Base-by-base conservation (phyloP, 2,797 vertebrate genomes). In the Parauchenoglanis ngamensis region DNA sequence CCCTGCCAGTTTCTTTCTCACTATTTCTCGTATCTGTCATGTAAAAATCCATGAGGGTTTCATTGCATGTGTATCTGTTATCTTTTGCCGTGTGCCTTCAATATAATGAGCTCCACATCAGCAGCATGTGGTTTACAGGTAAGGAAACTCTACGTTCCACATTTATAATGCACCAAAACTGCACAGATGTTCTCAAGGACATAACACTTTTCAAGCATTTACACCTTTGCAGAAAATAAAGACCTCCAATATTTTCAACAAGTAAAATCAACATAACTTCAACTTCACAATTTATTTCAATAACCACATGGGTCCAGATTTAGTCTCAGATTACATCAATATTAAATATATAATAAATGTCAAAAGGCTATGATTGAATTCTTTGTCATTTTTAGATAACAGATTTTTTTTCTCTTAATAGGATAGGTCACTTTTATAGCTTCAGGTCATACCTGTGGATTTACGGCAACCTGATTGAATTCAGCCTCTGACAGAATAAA, bases 391-490 rank as follows among this genome's bases (percentile, higher is more conserved):
- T 65, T 77, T 52, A 31, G 54, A 57, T 28, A 19, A n/a, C n/a
- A 40, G 19, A 15, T 57, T 25, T 57, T 56, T 31, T 78, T 40
- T 40, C 77, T 0, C 35, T 25, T 25, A 80, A 25, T 40, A 31
- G 21, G 19, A 44, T 56, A 40, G 7, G 56, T 23, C 67, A 81
- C 25, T 21, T 68, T 83, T 61, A 83, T 56, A 65, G 63, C 15
- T 86, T 85, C 31, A 61, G 57, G 49, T 70, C 52, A 70, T 63
- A 40, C 59, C 61, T 68, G 57, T 89, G 82, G 83, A 83, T 86
- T 75, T 88, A 85, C 76, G 85, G 76, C 63, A 57, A 68, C 78
- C 87, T 90, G 87, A 88, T 83, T 90, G 80, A 88, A 79, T 79
- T 88, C 75, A 57, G 85, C 28, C 65, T 61, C 72, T 79, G 85